Base-by-base conservation (phyloP, 2,888 invertebrate species). In the Salticus scenicus region DNA sequence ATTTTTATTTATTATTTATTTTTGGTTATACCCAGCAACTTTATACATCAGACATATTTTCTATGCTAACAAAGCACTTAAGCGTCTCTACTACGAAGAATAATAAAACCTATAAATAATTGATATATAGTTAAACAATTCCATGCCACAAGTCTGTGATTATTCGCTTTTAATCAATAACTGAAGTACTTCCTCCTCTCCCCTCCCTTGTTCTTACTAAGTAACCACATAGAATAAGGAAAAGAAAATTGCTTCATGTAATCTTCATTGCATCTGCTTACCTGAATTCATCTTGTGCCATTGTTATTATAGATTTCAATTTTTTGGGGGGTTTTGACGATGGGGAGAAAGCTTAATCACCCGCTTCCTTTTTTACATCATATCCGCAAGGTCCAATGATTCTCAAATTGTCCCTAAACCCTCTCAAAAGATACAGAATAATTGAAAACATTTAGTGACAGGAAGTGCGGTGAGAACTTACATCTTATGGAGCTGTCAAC, bases 391-490 rank as follows among this genome's bases (percentile, higher is more conserved):
- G 57, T n/a, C 24, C 57, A 1, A 17, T 24, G 20, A 17, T 57
- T 57, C 24, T 5, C 4, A 57, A 24, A 57, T 5, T 57, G 24
- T 24, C 24, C 57, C 4, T 4, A 24, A 47, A 17, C 42, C 24
- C 57, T 24, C 57, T 57, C n/a, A n/a, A n/a, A 1, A 4, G 24
- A 5, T 2, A 57, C 24, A 24, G 24, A 24, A 24, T 57, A 57
- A 57, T 57, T 57, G 57, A 57, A 57, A 57, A 57, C 57, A 57
- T 57, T 57, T 57, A 57, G 57, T 24, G 57, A 24, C 57, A 57
- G 57, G 57, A 57, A 57, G 57, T 57, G 57, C 57, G 57, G 57
- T 57, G 57, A 57, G 57, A 57, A 12, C 57, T 57, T 57, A 24
- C 24, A 57, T 24, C 57, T 57, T 57, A 24, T 24, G 57, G 57